phyloP scores from a whole-genome alignment of 1,140 invertebrate species.

The Apis dorsata region DNA sequence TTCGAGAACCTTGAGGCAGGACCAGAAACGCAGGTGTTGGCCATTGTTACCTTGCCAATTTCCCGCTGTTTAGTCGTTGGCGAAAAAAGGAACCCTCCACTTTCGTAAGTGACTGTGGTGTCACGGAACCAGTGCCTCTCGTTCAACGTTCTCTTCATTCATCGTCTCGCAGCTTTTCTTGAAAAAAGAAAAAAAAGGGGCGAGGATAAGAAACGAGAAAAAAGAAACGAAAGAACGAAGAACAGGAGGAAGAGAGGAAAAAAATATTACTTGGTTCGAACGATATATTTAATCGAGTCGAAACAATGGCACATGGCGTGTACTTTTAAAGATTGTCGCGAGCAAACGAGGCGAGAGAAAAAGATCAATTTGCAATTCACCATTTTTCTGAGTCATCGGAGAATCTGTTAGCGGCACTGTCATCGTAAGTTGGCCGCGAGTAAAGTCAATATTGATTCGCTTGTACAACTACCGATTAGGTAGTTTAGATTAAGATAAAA shows the following conservation, averaged over 20 bases:
- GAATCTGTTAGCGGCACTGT: slow-evolving; percentile 5
- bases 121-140: slow-evolving; percentile 6
- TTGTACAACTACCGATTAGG: slow-evolving; percentile 50
- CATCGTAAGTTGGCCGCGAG: slow-evolving; percentile 1
- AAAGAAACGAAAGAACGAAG: no score
- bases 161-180: background rate
- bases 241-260: no score
- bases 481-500: slow-evolving; percentile 50
- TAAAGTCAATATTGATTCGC: slow-evolving; percentile 53
- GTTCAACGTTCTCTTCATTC: background rate
- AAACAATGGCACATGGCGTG: background rate
- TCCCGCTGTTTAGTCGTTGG: slow-evolving; percentile 33
- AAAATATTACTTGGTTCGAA: background rate
- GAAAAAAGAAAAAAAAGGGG: background rate
- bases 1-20: slow-evolving; percentile 7
- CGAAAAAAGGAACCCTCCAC: slow-evolving; percentile 22
- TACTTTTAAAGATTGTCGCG: background rate
- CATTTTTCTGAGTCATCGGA: slow-evolving; percentile 20
- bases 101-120: slow-evolving; percentile 24
- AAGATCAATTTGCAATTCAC: slow-evolving; percentile 38
- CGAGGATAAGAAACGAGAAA: no score
- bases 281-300: background rate
- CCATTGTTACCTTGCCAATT: slow-evolving; percentile 44
- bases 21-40: slow-evolving; percentile 32
- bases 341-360: slow-evolving; percentile 22